Conservation (phyloP, 1,140 invertebrate genomes). For the Centruroides sculpturatus region DNA sequence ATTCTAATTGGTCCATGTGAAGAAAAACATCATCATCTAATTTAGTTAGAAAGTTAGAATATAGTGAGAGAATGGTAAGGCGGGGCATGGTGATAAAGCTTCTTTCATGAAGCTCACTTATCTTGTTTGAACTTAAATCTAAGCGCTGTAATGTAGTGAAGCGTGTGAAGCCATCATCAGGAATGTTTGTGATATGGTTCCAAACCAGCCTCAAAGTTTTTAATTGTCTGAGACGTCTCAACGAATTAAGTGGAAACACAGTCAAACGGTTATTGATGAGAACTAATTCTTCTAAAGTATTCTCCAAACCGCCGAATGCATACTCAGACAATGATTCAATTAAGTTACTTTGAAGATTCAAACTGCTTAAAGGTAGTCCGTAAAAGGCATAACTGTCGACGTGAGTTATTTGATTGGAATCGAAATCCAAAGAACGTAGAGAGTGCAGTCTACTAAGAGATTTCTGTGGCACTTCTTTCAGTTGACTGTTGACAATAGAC, state of each 20-base stretch:
- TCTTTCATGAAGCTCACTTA: conserved; percentile 52
- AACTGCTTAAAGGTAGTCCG: conserved; percentile 58
- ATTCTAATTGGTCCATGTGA: conserved; percentile 55
- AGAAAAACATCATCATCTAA: conserved; percentile 61
- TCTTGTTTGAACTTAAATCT: conserved; percentile 73
- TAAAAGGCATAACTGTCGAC: conserved; percentile 75
- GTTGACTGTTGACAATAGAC: conserved; percentile 60
- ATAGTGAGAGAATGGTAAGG: conserved; percentile 59
- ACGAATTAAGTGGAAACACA: conserved; percentile 58
- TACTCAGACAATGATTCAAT: conserved; percentile 49
- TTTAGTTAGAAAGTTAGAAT: conserved; percentile 62
- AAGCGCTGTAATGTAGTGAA: conserved; percentile 55
- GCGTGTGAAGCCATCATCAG: conserved; percentile 50
- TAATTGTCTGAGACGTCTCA: conserved; percentile 56
- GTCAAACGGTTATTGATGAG: conserved; percentile 71
- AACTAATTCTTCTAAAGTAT: conserved; percentile 61
- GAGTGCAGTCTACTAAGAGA: conserved; percentile 54
- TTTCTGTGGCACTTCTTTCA: conserved; percentile 62
- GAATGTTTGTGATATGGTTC: conserved; percentile 60
- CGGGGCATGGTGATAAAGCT: conserved; percentile 63
- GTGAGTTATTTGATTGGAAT: conserved; percentile 65
- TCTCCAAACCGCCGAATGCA: conserved; percentile 68
- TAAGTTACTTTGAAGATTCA: conserved; percentile 71
- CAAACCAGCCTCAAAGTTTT: conserved; percentile 57
- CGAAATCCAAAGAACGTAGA: conserved; percentile 62